Conservation (phyloP, 2,888 invertebrate genomes). For the Lepeophtheirus nordmannii region DNA sequence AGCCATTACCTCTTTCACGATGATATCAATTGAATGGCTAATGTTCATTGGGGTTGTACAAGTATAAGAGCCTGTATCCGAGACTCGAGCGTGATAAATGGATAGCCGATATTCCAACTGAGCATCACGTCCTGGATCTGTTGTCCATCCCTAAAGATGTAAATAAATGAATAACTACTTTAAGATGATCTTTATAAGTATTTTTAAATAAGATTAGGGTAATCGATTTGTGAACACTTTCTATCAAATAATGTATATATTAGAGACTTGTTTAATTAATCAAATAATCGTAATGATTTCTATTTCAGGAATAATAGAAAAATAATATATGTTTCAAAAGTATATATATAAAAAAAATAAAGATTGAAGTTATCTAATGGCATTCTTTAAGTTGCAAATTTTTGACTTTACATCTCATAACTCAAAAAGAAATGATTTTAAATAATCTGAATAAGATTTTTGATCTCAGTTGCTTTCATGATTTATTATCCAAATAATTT, state of each 20-base stretch:
- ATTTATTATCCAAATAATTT: too few relatives aligned
- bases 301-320: too few relatives aligned
- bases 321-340: too few relatives aligned
- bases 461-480: too few relatives aligned
- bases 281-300: too few relatives aligned
- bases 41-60: conserved; percentile 72
- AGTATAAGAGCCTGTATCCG: conserved; percentile 66
- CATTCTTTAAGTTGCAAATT: background rate
- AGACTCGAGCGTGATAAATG: conserved; percentile 59
- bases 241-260: too few relatives aligned
- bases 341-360: too few relatives aligned
- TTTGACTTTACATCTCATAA: too few relatives aligned
- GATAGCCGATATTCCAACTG: conserved; percentile 63
- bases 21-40: conserved; percentile 33
- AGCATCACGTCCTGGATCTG: conserved; percentile 59
- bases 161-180: conserved; percentile 21
- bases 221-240: too few relatives aligned
- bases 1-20: conserved; percentile 19
- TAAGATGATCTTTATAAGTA: conserved; percentile 22
- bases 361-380: background rate
- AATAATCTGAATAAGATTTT: background rate
- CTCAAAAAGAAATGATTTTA: background rate
- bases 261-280: background rate
- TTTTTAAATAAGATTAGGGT: background rate
- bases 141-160: conserved; percentile 59